Percentiles rank a stretch among this genome's conserved stretches.
These are phyloP conservation scores for Sus cebifrons DNA, from an alignment of 2,797 vertebrate genomes.

Conservation along the genomic window DNA sequence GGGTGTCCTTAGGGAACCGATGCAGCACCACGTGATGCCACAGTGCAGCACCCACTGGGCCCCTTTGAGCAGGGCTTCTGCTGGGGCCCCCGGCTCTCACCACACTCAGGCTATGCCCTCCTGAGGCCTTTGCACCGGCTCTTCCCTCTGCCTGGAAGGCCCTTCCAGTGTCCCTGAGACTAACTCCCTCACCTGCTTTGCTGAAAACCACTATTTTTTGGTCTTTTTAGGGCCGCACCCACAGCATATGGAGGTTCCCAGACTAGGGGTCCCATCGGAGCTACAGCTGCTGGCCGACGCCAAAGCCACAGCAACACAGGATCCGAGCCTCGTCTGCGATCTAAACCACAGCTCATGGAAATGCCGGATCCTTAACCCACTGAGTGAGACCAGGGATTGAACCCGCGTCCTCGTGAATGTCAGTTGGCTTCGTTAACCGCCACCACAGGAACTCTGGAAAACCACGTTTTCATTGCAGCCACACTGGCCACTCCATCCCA, in stretches of 20 bases:
- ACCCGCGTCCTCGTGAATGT: too few species aligned
- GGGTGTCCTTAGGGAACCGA: background rate
- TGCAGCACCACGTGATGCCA: fast-evolving
- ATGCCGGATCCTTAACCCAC: too few species aligned
- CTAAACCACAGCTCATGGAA: too few species aligned
- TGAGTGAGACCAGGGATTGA: too few species aligned
- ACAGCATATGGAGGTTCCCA: too few species aligned
- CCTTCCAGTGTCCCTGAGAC: fast-evolving
- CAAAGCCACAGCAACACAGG: too few species aligned
- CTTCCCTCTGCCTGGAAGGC: background rate
- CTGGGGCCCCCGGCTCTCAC: fast-evolving
- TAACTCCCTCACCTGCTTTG: background rate
- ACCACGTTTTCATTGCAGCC: background rate
- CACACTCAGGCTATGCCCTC: fast-evolving
- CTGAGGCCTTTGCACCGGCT: background rate
- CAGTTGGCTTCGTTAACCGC: too few species aligned
- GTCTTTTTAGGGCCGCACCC: too few species aligned
- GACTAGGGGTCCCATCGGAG: too few species aligned
- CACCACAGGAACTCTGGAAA: too few species aligned
- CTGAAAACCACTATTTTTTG: background rate
- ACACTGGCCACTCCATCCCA: background rate
- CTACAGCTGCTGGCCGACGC: too few species aligned
- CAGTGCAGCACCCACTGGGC: fast-evolving
- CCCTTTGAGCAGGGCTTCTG: background rate
- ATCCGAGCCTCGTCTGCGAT: too few species aligned